Evolutionary conservation across 2,888 invertebrate species (phyloP).

Genomic region (Lucinisca nassula): DNA sequence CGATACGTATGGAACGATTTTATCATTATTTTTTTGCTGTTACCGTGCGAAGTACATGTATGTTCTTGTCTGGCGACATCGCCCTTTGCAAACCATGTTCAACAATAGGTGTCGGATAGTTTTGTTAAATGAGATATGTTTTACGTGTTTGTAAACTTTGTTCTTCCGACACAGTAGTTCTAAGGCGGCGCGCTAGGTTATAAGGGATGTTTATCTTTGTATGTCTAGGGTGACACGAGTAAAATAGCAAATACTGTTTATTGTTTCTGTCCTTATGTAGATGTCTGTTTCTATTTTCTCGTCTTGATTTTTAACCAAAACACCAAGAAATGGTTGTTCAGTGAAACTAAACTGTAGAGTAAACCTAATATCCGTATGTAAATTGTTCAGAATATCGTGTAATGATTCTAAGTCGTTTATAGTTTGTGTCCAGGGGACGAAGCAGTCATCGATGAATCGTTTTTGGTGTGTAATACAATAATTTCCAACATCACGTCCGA

Average conservation of each 20-base stretch:
- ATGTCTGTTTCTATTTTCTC: not conserved
- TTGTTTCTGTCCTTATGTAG: not conserved
- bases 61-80: not conserved
- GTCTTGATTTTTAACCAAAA: not conserved
- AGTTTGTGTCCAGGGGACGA: conserved; percentile 16
- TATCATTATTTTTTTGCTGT: not conserved
- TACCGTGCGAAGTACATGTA: not conserved
- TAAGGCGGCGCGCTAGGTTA: not conserved
- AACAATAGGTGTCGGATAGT: not conserved
- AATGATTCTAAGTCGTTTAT: not conserved
- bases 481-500: not conserved
- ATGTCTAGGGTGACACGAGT: not conserved
- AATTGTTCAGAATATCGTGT: conserved; percentile 6
- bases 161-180: not conserved
- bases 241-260: not conserved
- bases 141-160: not conserved
- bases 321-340: not conserved
- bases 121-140: not conserved
- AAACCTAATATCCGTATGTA: not conserved
- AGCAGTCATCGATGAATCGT: conserved; percentile 31
- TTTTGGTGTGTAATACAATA: not conserved
- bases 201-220: not conserved
- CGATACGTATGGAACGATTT: not conserved
- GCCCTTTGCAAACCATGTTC: not conserved
- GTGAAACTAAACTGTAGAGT: not conserved